Evolutionary conservation across 2,888 invertebrate species (phyloP).

Genomic region (Dynastes grantii): DNA sequence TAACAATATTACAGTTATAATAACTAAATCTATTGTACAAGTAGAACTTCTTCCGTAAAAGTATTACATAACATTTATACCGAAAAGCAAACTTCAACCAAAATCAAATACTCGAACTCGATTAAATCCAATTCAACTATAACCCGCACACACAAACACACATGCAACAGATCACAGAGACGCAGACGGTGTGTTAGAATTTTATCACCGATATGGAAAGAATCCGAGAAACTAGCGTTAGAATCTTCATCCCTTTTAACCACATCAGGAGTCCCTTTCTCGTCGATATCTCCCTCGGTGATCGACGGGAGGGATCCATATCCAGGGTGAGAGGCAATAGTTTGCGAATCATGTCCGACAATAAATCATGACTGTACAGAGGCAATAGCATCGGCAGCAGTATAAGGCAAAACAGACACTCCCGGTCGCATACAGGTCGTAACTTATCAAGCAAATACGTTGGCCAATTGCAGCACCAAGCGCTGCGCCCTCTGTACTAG

Average conservation of each 20-base stretch:
- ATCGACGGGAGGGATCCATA: conserved; percentile 6
- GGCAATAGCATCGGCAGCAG: background rate
- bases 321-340: conserved; percentile 34
- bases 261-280: background rate
- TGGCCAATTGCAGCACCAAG: conserved; percentile 10
- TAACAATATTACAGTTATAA: no score
- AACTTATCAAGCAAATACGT: conserved; percentile 32
- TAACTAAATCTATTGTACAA: no score
- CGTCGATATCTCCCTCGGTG: conserved; percentile 22
- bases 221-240: background rate
- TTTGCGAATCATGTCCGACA: conserved; percentile 42
- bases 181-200: background rate
- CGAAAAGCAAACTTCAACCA: background rate
- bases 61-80: background rate
- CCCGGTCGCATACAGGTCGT: conserved; percentile 23
- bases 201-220: background rate
- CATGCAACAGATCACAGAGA: background rate
- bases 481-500: conserved; percentile 13
- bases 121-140: background rate
- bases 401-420: conserved; percentile 18
- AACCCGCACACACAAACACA: background rate
- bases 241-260: conserved; percentile 36
- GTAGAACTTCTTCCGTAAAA: no score
- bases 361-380: conserved; percentile 41
- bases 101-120: background rate